Evolutionary conservation across 92 coral and sea anemone genomes (phyloP).

Genomic region (Pocillopora grandis): DNA sequence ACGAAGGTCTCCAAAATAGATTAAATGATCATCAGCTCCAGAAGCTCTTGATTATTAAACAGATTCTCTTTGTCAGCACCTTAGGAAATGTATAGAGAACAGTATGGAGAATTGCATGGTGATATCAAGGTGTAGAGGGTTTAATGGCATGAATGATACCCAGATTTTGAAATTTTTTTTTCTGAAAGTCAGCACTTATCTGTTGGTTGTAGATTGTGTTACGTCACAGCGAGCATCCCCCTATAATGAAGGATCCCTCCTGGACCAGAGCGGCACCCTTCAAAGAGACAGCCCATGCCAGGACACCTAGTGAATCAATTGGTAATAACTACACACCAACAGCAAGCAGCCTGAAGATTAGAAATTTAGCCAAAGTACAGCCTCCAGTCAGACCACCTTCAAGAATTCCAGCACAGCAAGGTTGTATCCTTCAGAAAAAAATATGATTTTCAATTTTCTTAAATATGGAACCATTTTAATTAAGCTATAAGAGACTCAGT

Average conservation of each 20-base stretch:
- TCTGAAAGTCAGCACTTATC: not conserved
- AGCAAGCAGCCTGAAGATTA: constrained; percentile 81
- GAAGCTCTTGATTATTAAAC: too few relatives aligned
- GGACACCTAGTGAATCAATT: constrained; percentile 99
- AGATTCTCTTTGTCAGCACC: too few relatives aligned
- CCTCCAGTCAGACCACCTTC: constrained; percentile 67
- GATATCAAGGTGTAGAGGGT: too few relatives aligned
- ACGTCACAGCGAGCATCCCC: constrained; percentile 97
- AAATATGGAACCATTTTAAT: not conserved
- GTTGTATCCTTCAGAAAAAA: constrained; percentile 44
- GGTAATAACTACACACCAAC: constrained; percentile 97
- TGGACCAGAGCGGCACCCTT: constrained; percentile 99
- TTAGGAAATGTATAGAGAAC: too few relatives aligned
- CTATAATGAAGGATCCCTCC: constrained; percentile 97
- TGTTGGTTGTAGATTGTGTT: constrained; percentile 75
- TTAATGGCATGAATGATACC: too few relatives aligned
- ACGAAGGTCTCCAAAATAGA: too few relatives aligned
- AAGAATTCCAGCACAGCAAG: constrained; percentile 72
- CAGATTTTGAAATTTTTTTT: too few relatives aligned
- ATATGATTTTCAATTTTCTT: too few relatives aligned
- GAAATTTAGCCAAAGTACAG: constrained; percentile 69
- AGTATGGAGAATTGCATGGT: too few relatives aligned
- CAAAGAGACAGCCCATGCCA: constrained; percentile 92
- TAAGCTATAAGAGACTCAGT: not conserved
- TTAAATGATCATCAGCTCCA: too few relatives aligned